Base-by-base conservation (phyloP, 2,113 vertebrate genomes). In the Pandion haliaetus region DNA sequence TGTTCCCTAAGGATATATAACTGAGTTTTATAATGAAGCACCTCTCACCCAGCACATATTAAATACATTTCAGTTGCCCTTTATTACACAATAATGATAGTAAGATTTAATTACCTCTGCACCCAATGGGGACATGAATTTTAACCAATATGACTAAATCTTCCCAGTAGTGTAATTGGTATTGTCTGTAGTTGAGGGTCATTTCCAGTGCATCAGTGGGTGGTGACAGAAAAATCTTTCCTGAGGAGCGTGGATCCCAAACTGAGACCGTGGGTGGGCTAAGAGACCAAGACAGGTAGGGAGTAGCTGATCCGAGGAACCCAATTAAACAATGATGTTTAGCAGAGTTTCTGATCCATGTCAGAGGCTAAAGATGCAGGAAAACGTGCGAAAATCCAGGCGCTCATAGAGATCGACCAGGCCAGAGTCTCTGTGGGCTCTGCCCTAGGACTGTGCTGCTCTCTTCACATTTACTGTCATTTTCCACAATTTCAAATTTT, bases 21-120 rank as follows among this genome's bases (percentile, higher is more conserved):
- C 86, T 10, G 57, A 80, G 52, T 65, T 95, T 59, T 69, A 38
- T 90, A 94, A 93, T 82, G 94, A 89, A 96, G 95, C 93, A 95
- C 87, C 93, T 96, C 95, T 97, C 89, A 90, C 86, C 84, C 65
- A 93, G 89, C 65, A 84, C 91, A 95, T 67, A 94, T 84, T 93
- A 97, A 96, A 96, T 82, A 95, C 84, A 96, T 96, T 96, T 69
- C 66, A 49, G 77, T 84, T 96, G 87, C 81, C 91, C 87, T 96
- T 95, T 93, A 93, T 93, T 95, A 93, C 91, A 79, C 89, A 85
- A 89, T 94, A 96, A 95, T 76, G 96, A 91, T 79, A 71, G 89
- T 84, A 94, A 95, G 87, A 93, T 95, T 96, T 96, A 96, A 97
- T 96, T 97, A 94, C 93, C 78, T 91, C 81, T 87, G 47, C 81